Evolutionary conservation across 2,797 vertebrate genomes (phyloP), one percentile per base, ranked within the genome.

Genomic region (Sternarchorhynchus goeldii): DNA sequence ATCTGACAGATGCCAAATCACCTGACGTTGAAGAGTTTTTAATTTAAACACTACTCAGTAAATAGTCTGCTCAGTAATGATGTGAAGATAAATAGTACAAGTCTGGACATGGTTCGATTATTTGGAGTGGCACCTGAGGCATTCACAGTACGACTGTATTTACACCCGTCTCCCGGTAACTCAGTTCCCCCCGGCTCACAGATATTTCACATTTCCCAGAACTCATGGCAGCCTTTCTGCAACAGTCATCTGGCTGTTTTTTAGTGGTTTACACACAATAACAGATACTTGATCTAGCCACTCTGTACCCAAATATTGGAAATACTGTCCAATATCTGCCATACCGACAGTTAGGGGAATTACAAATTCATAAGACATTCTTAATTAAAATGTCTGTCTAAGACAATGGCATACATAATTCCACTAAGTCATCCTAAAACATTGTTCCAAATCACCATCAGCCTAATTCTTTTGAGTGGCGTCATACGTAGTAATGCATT

Each of bases 11-110:
- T 67, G 45, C 68, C 39, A 71, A 81, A 66, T 31, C 63, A 58
- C 41, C 68, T 84, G 85, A 86, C 86, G 68, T 67, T 82, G 77
- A 89, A 80, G 82, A 71, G 81, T 85, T 85, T 85, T 84, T 83
- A 57, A 85, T 87, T 86, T 81, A 82, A 86, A 83, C 84, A 84
- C 77, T 78, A 79, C 81, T 65, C 65, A 73, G 83, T 83, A 85
- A 88, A 88, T 85, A 81, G 82, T 76, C 71, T 78, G 75, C 81
- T 71, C 67, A 69, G 68, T 72, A 75, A 72, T 83, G 79, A 88
- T 76, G 62, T 60, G 63, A 70, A 71, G 68, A 67, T 82, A 85
- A 81, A 73, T 73, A 82, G 20, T 76, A 63, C 86, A 81, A 75
- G 86, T 82, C 53, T 78, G 75, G 82, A 81, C 79, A 65, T 69